Percentiles rank a stretch among this genome's conserved stretches.
Evolutionary conservation across 2,113 vertebrate genomes (phyloP).

Genomic region (Pteropus alecto): DNA sequence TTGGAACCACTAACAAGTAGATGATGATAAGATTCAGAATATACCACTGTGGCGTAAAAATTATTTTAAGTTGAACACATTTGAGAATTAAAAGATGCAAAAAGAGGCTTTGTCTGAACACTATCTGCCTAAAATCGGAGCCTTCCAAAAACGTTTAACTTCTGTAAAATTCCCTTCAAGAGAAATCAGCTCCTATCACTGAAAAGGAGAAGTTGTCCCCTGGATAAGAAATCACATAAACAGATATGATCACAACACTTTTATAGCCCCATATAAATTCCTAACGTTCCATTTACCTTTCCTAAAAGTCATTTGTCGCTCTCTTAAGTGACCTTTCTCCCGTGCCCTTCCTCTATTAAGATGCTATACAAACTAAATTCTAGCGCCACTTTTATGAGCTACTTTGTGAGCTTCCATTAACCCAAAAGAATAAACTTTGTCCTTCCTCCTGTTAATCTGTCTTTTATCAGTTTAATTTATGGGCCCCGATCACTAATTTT

Average conservation of each 20-base stretch:
- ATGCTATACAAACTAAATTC: not conserved
- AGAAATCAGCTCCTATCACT: not conserved
- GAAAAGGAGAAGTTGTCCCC: not conserved
- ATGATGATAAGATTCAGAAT: not conserved
- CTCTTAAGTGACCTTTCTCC: not conserved
- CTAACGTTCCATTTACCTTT: not conserved
- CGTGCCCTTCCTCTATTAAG: not conserved
- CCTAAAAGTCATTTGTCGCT: not conserved
- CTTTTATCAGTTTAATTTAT: not conserved
- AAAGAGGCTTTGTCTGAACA: not conserved
- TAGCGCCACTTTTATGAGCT: not conserved
- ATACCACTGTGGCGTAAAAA: not conserved
- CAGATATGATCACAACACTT: accelerated
- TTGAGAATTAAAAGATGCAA: not conserved
- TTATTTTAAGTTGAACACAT: not conserved
- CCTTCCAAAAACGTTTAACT: not conserved
- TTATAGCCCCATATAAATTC: not conserved
- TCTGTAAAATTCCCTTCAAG: not conserved
- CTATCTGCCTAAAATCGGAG: not conserved
- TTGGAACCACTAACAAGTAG: not conserved
- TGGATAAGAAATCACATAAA: not conserved
- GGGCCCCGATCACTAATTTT: not conserved
- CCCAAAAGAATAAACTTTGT: not conserved
- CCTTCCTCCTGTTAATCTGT: not conserved
- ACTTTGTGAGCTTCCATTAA: not conserved